Evolutionary conservation across 2,888 invertebrate genomes (phyloP).

Genomic region (Protodeltote pygarga): DNA sequence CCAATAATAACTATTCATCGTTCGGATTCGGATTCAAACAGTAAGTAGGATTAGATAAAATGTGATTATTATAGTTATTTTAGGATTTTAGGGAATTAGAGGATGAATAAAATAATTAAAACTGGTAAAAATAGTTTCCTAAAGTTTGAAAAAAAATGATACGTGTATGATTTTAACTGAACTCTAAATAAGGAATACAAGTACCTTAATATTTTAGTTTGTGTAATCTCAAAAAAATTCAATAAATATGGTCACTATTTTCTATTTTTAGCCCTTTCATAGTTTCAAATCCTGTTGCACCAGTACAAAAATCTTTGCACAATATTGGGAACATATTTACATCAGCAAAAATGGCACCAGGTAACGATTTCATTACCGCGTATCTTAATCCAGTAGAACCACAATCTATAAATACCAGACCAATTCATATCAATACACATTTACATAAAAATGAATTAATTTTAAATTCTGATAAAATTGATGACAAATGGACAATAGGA

Average conservation of each 20-base stretch:
- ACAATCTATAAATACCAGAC: neutral
- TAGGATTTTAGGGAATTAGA: neutral
- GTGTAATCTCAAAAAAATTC: no score
- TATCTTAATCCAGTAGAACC: neutral
- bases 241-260: neutral
- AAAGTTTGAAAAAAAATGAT: no score
- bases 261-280: slow-evolving; percentile 13
- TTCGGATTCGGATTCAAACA: slow-evolving; percentile 29
- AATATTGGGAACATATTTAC: slow-evolving; percentile 22
- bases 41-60: slow-evolving; percentile 15
- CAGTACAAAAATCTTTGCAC: slow-evolving; percentile 8
- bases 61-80: neutral
- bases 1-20: slow-evolving; percentile 19
- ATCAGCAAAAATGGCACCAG: neutral
- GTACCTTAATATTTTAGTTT: no score
- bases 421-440: neutral
- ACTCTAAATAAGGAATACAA: no score
- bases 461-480: no score
- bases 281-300: slow-evolving; percentile 5
- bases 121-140: no score
- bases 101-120: no score
- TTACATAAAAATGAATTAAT: no score
- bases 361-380: neutral
- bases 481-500: no score
- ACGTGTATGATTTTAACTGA: no score